Evolutionary conservation across 2,113 vertebrate genomes (phyloP), one percentile per base, ranked within the genome.

Genomic region (Damaliscus lunatus): DNA sequence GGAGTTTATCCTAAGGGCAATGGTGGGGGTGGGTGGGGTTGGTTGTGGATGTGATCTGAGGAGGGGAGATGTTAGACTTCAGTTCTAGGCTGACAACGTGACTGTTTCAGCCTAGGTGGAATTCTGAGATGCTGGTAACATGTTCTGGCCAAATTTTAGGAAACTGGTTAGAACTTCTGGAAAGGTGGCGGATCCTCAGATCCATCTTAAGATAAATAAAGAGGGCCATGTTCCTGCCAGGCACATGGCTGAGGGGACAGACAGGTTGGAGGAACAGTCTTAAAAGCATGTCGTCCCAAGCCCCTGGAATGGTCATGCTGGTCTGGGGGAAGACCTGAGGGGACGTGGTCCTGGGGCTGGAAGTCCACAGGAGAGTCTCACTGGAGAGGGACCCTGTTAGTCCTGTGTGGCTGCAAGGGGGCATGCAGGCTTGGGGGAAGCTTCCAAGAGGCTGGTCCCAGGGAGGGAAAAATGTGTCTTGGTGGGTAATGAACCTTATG

Each of bases 311-410:
- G 15, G 40, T 74, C 27, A 23, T 25, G 29, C 0, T 2, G 36
- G 12, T 81, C 23, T 43, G 3, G 19, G 64, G 13, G 43, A 31
- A 48, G 82, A 21, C 33, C 23, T 0, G 43, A 74, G 92, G 86
- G 86, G 6, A 4, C 0, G 1, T 27, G 53, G 43, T 2, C 11
- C 15, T 0, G 3, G n/a, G 48, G 67, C 31, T 71, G 36, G 29
- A 14, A 17, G 7, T 67, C 40, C 12, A 2, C 3, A 10, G 50
- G 60, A 25, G 40, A n/a, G 3, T 16, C 6, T 43, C 5, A 0
- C 0, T 15, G 62, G 50, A n/a, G 43, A 36, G 12, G 21, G 64
- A 31, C 8, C 14, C 4, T 5, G 0, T 1, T 21, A 23, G 14
- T 31, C 53, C 62, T 5, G 3, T 16, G 46, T 31, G 84, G 33